Percentiles rank a stretch among this genome's conserved stretches.
Evolutionary conservation across 2,797 vertebrate species (phyloP).

Genomic region (Protonibea diacanthus): DNA sequence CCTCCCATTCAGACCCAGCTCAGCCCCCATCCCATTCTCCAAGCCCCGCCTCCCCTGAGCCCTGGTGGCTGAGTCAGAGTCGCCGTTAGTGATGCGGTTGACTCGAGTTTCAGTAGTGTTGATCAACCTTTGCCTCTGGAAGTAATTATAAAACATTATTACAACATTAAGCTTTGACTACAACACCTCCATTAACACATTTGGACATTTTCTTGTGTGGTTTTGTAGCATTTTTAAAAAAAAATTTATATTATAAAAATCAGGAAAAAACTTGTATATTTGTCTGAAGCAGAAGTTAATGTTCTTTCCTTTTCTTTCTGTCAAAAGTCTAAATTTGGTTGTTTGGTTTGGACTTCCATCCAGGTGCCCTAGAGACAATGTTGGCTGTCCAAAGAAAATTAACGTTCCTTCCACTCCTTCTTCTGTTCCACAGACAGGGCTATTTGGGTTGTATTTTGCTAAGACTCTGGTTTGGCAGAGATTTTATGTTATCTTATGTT

Average conservation of each 20-base stretch:
- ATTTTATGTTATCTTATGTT: conserved; percentile 7
- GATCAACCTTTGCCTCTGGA: conserved; percentile 93
- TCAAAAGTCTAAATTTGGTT: conserved; percentile 23
- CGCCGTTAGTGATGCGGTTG: conserved; percentile 86
- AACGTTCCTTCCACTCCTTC: conserved; percentile 23
- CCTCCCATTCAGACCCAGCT: conserved; percentile 84
- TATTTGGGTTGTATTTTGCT: conserved; percentile 47
- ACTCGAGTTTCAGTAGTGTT: conserved; percentile 89
- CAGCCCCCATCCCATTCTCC: conserved; percentile 89
- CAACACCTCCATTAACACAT: background rate
- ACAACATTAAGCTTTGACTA: background rate
- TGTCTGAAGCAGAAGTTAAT: conserved; percentile 19
- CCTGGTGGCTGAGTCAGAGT: conserved; percentile 89
- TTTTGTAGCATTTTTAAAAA: background rate
- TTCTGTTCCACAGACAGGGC: conserved; percentile 16
- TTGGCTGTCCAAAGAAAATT: conserved; percentile 20
- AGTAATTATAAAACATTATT: background rate
- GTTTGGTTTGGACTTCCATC: conserved; percentile 44
- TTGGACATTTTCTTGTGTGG: background rate
- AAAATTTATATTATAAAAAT: background rate
- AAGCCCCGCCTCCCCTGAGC: conserved; percentile 87
- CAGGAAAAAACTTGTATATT: background rate
- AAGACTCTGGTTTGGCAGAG: conserved; percentile 14
- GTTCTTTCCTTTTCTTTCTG: conserved; percentile 10
- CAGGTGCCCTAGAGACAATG: conserved; percentile 39